Conservation (phyloP, 2,797 vertebrate genomes). For the Dendrocincla tyrannina region DNA sequence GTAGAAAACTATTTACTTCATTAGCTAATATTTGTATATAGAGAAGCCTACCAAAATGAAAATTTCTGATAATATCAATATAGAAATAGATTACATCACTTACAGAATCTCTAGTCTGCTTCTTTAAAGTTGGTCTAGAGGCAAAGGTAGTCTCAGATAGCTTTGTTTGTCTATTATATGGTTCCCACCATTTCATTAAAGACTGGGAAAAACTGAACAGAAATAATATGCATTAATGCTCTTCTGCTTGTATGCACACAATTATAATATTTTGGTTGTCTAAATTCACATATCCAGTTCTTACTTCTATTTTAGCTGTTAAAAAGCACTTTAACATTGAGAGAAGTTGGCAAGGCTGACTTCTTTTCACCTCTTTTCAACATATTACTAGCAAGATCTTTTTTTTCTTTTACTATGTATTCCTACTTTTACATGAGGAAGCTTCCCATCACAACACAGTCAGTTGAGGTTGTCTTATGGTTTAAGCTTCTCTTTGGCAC, state of each 20-base stretch:
- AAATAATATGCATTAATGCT: neutral
- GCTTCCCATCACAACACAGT: neutral
- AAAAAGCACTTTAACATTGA: neutral
- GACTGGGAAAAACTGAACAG: neutral
- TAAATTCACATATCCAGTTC: neutral
- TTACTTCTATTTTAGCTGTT: neutral
- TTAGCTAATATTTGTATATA: neutral
- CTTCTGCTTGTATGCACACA: neutral
- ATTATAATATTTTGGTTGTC: neutral
- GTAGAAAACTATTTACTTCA: neutral
- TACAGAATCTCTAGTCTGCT: neutral
- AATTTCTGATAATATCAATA: neutral
- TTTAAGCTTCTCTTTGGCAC: neutral
- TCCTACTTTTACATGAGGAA: neutral
- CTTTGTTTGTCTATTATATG: neutral
- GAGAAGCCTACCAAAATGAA: neutral
- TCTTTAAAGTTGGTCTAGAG: neutral
- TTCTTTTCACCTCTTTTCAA: neutral
- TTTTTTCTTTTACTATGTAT: neutral
- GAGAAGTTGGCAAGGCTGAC: neutral
- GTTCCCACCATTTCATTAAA: neutral
- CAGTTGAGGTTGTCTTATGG: neutral
- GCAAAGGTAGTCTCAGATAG: neutral
- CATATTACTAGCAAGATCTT: neutral
- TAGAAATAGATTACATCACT: neutral